Evolutionary conservation across 2,888 invertebrate genomes (phyloP).

Genomic region (Gonocerus acuteangulatus): DNA sequence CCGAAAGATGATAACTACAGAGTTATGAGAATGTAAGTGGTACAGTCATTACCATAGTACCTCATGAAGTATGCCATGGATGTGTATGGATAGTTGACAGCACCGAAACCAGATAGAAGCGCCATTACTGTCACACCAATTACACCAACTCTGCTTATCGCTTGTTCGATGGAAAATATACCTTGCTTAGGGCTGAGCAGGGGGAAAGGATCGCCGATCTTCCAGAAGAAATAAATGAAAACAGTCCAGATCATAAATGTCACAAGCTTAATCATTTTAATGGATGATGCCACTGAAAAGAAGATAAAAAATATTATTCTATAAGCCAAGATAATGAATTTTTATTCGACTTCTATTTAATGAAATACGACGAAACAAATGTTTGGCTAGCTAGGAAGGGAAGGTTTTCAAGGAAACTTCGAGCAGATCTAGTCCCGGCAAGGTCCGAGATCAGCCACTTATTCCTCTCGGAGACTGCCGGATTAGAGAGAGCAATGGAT

Average conservation of each 20-base stretch:
- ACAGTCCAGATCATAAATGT: slow-evolving; percentile 80
- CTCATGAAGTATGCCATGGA: slow-evolving; percentile 97
- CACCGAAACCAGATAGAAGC: slow-evolving; percentile 95
- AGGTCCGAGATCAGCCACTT: too few relatives aligned
- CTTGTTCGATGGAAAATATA: slow-evolving; percentile 72
- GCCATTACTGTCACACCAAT: slow-evolving; percentile 99
- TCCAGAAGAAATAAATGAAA: slow-evolving; percentile 96
- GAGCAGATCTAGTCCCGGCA: too few relatives aligned
- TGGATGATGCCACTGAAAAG: slow-evolving; percentile 39
- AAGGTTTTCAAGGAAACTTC: too few relatives aligned
- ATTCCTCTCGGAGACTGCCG: too few relatives aligned
- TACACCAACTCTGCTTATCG: slow-evolving; percentile 94
- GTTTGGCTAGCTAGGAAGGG: too few relatives aligned
- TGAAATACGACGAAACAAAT: too few relatives aligned
- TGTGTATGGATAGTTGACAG: slow-evolving; percentile 97
- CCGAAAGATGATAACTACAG: too few relatives aligned
- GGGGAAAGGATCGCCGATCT: slow-evolving; percentile 97
- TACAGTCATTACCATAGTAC: slow-evolving; percentile 41
- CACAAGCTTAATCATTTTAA: slow-evolving; percentile 67
- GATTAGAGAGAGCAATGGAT: too few relatives aligned
- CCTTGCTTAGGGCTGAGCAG: slow-evolving; percentile 94
- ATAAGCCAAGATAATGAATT: not conserved
- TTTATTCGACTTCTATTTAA: not conserved
- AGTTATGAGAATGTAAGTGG: not conserved
- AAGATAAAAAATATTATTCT: not conserved